A percentile compares a stretch with the other conserved stretches of the same genome.
phyloP scores from a whole-genome alignment of 2,888 invertebrate genomes.

The Sycophila texana region DNA sequence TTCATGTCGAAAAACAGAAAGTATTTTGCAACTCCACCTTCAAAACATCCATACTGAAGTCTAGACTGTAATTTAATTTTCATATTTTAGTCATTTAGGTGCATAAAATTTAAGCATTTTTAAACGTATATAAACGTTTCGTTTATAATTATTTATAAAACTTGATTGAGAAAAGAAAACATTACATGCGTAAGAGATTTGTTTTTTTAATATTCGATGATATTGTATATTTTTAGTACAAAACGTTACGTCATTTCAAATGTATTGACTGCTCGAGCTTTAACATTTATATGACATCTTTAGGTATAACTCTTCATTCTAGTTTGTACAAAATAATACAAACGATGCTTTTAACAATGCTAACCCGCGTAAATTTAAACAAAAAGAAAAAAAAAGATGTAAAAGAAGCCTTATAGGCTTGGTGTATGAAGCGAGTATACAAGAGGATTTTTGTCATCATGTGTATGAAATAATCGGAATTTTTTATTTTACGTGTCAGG shows the following conservation, averaged over 20 bases:
- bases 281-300: constrained; percentile 42
- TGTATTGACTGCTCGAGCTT: constrained; percentile 51
- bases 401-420: too few relatives aligned
- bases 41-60: constrained; percentile 60
- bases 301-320: constrained; percentile 31
- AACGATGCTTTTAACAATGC: constrained; percentile 13
- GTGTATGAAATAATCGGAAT: too few relatives aligned
- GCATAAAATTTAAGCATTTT: constrained; percentile 47
- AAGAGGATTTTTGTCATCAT: too few relatives aligned
- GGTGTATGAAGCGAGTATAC: too few relatives aligned
- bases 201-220: constrained; percentile 51
- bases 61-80: constrained; percentile 30
- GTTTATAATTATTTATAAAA: constrained; percentile 55
- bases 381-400: constrained; percentile 22
- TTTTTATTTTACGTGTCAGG: too few relatives aligned
- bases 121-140: constrained; percentile 50
- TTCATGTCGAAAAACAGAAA: constrained; percentile 72
- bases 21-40: constrained; percentile 73
- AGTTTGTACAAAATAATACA: constrained; percentile 49
- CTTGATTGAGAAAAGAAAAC: constrained; percentile 40
- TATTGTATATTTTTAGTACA: constrained; percentile 53
- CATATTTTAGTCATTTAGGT: constrained; percentile 48
- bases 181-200: constrained; percentile 40
- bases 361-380: not conserved
- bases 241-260: constrained; percentile 50